Conservation (phyloP, 30 jellyfish, hydroid and myxozoan species). For the Cassiopea andromeda region DNA sequence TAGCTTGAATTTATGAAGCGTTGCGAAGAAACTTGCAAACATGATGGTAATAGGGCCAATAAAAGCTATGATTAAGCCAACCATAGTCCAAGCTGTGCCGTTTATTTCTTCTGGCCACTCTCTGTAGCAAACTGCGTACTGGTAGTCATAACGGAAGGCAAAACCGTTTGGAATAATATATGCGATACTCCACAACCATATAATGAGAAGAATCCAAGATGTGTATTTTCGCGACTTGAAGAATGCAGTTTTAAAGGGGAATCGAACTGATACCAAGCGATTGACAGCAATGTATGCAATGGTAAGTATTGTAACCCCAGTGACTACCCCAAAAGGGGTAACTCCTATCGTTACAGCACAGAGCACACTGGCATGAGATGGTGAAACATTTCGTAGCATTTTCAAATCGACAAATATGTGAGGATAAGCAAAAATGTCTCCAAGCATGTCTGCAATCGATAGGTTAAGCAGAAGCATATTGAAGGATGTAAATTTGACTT, state of each 20-base stretch:
- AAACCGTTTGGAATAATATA: conserved; percentile 25
- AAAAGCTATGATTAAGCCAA: neutral
- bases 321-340: conserved; percentile 73
- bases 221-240: conserved; percentile 45
- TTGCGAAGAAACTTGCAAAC: conserved; percentile 41
- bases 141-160: conserved; percentile 26
- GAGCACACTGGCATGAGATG: conserved; percentile 25
- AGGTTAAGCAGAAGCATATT: conserved; percentile 53
- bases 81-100: neutral
- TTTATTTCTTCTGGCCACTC: conserved; percentile 53
- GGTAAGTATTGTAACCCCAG: conserved; percentile 56
- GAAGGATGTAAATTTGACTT: conserved; percentile 28
- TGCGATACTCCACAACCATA: conserved; percentile 21
- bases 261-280: conserved; percentile 34
- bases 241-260: conserved; percentile 45
- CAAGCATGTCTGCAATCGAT: conserved; percentile 57
- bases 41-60: conserved; percentile 30
- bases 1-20: conserved; percentile 4
- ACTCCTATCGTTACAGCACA: conserved; percentile 83
- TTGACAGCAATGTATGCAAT: conserved; percentile 48
- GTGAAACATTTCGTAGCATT: conserved; percentile 33
- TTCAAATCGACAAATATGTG: conserved; percentile 46
- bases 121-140: conserved; percentile 31
- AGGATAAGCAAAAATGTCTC: conserved; percentile 64
- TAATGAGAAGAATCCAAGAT: neutral